Percentiles rank a stretch among this genome's conserved stretches.
Evolutionary conservation across 2,888 invertebrate species (phyloP).

Genomic region (Tortricodes alternella): DNA sequence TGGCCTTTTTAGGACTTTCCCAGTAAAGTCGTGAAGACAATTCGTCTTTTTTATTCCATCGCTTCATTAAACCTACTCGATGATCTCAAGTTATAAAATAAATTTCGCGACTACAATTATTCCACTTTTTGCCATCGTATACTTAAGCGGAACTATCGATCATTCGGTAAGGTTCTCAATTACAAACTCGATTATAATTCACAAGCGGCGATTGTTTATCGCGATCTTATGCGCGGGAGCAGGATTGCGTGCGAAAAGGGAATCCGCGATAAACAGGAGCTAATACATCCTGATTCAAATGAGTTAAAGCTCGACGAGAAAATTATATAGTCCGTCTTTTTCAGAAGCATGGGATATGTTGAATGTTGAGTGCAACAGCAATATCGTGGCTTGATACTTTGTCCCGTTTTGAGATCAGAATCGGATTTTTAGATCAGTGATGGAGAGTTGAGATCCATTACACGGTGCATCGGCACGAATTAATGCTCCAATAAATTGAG

Average conservation of each 20-base stretch:
- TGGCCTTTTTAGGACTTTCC: slow-evolving; percentile 39
- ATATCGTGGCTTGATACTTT: not conserved
- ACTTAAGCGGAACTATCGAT: slow-evolving; percentile 35
- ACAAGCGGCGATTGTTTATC: slow-evolving; percentile 41
- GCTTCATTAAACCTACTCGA: slow-evolving; percentile 14
- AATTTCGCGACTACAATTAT: not conserved
- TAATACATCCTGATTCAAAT: not conserved
- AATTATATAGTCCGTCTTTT: not conserved
- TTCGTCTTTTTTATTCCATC: slow-evolving; percentile 16
- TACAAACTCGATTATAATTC: slow-evolving; percentile 45
- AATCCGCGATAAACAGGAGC: slow-evolving; percentile 7
- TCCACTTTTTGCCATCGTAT: slow-evolving; percentile 4
- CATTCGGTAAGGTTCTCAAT: slow-evolving; percentile 46
- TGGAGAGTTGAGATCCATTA: slow-evolving; percentile 47
- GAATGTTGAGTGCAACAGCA: not conserved
- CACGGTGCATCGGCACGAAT: slow-evolving; percentile 35
- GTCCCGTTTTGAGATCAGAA: slow-evolving; percentile 19
- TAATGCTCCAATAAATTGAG: slow-evolving; percentile 18
- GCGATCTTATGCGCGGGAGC: slow-evolving; percentile 42
- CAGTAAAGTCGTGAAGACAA: slow-evolving; percentile 23
- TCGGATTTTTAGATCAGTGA: slow-evolving; percentile 40
- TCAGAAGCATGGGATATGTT: not conserved
- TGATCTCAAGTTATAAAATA: not conserved
- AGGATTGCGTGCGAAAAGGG: slow-evolving; percentile 28
- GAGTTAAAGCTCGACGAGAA: not conserved